Percentiles rank a stretch among this genome's conserved stretches.
These are phyloP conservation scores for Saccostrea echinata DNA, from an alignment of 1,140 invertebrate species.

Conservation along the genomic window DNA sequence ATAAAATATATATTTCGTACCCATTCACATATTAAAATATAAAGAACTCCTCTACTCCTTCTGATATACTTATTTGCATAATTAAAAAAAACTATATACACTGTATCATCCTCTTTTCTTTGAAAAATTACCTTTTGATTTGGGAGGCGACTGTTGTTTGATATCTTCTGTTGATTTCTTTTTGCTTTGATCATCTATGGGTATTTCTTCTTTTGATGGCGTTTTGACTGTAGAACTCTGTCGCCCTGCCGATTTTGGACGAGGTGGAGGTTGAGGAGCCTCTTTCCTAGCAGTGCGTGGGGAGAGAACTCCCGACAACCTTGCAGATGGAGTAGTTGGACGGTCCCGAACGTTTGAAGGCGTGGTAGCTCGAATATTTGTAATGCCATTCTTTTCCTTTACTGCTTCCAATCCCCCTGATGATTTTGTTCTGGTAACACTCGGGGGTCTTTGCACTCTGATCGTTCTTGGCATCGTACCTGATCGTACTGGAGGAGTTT, in stretches of 20 bases:
- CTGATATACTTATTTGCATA: too few species aligned
- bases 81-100: too few species aligned
- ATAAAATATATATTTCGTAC: not conserved
- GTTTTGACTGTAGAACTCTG: conserved; percentile 9
- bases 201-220: conserved; percentile 15
- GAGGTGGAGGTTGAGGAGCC: conserved; percentile 9
- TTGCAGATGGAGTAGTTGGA: not conserved
- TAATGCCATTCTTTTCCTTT: not conserved
- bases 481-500: conserved; percentile 27
- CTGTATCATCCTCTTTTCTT: too few species aligned
- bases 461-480: conserved; percentile 51
- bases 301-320: not conserved
- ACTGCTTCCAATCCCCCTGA: not conserved
- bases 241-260: conserved; percentile 21
- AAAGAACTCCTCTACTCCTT: too few species aligned
- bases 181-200: not conserved
- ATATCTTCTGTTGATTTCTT: conserved; percentile 12
- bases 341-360: conserved; percentile 1
- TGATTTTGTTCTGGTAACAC: conserved; percentile 48
- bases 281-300: not conserved
- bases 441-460: conserved; percentile 30
- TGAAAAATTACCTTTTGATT: conserved; percentile 23
- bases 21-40: too few species aligned
- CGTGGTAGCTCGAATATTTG: conserved; percentile 38
- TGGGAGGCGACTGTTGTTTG: not conserved